A percentile compares a stretch with the other conserved stretches of the same genome.
These are phyloP conservation scores for Tamandua tetradactyla DNA, from an alignment of 2,797 vertebrate genomes.

Conservation along the genomic window DNA sequence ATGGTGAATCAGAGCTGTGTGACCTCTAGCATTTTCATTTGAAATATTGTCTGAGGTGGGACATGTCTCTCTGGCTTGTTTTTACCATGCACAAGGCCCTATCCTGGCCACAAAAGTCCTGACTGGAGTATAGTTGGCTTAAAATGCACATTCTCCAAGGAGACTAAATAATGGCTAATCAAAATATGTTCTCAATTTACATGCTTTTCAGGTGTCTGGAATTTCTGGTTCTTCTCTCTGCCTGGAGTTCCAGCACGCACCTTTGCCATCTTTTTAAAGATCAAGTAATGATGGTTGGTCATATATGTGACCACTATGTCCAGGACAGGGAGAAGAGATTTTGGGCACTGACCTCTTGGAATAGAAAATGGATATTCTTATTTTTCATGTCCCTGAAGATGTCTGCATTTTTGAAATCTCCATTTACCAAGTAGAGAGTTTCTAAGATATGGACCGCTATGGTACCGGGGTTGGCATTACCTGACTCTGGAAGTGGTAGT, in stretches of 20 bases:
- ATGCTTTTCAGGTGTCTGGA: background rate
- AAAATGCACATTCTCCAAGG: background rate
- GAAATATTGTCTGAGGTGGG: background rate
- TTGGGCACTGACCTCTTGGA: background rate
- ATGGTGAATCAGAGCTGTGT: background rate
- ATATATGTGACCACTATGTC: background rate
- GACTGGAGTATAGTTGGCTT: background rate
- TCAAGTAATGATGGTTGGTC: background rate
- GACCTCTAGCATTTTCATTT: conserved; percentile 10
- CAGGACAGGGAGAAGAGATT: background rate
- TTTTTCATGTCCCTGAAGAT: background rate
- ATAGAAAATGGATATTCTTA: background rate
- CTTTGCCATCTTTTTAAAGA: background rate
- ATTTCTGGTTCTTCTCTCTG: background rate
- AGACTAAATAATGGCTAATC: background rate
- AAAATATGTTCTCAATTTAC: background rate
- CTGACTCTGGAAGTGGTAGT: background rate
- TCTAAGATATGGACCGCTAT: background rate
- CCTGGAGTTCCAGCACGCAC: background rate
- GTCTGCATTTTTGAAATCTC: background rate
- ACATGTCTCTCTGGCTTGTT: background rate
- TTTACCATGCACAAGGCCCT: background rate
- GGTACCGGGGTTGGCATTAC: background rate
- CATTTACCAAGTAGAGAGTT: background rate
- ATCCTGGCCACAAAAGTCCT: background rate